These are phyloP conservation scores for Thinocorus orbignyianus DNA, from an alignment of 2,113 vertebrate species.

Conservation along the genomic window DNA sequence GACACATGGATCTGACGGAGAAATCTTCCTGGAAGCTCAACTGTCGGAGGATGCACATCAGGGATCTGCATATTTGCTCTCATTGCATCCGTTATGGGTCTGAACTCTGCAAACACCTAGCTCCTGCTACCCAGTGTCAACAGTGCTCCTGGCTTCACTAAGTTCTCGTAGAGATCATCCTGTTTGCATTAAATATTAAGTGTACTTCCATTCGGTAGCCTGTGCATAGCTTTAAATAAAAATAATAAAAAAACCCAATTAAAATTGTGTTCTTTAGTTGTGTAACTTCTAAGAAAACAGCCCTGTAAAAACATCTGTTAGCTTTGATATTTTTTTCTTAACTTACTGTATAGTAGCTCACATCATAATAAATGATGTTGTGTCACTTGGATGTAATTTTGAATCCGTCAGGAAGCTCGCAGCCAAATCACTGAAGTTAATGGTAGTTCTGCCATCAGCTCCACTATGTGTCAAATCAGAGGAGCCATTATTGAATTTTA, in stretches of 20 bases:
- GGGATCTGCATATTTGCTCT: neutral
- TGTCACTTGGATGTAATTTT: slow-evolving; percentile 33
- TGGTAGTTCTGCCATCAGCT: slow-evolving; percentile 36
- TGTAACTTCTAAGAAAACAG: slow-evolving; percentile 9
- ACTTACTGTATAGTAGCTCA: slow-evolving; percentile 38
- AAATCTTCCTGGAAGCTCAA: neutral
- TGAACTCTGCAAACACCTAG: neutral
- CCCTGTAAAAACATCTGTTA: slow-evolving; percentile 10
- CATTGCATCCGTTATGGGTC: fast-evolving
- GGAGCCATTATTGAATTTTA: slow-evolving; percentile 47
- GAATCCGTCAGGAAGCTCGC: slow-evolving; percentile 12
- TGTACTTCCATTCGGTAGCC: neutral
- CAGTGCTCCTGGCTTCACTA: neutral
- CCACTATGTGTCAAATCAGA: slow-evolving; percentile 12
- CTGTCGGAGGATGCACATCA: fast-evolving
- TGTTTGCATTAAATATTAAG: neutral
- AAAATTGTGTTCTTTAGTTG: neutral
- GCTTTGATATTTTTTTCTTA: slow-evolving; percentile 43
- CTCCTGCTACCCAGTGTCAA: neutral
- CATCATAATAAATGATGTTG: slow-evolving; percentile 29
- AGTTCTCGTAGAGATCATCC: neutral
- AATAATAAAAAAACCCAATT: neutral
- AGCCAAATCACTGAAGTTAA: slow-evolving; percentile 44
- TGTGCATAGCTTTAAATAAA: neutral
- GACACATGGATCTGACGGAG: fast-evolving